phyloP scores from a whole-genome alignment of 2,888 invertebrate genomes.

The Apodemia zela region DNA sequence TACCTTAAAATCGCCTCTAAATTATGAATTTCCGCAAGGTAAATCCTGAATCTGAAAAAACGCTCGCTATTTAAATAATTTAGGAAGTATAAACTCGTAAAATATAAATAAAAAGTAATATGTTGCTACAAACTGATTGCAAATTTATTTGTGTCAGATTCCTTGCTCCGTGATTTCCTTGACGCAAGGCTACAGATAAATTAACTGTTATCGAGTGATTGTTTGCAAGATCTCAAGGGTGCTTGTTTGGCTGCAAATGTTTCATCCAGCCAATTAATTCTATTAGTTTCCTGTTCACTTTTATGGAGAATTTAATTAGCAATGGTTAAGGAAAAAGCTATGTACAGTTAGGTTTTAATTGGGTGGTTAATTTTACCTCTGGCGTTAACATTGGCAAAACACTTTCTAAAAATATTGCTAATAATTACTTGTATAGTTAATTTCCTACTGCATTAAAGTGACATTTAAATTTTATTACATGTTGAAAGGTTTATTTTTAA shows the following conservation, averaged over 20 bases:
- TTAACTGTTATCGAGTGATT: slow-evolving; percentile 20
- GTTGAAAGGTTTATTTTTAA: too few species aligned
- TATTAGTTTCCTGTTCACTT: slow-evolving; percentile 4
- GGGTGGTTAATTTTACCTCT: not conserved
- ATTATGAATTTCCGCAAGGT: too few species aligned
- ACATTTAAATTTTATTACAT: too few species aligned
- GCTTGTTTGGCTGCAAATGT: slow-evolving; percentile 1
- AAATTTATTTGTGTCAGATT: slow-evolving; percentile 9
- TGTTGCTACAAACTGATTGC: not conserved
- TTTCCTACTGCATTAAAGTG: too few species aligned
- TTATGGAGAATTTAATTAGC: slow-evolving; percentile 1
- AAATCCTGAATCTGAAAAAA: too few species aligned
- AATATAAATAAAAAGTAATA: not conserved
- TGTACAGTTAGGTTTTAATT: not conserved
- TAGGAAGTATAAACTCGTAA: not conserved
- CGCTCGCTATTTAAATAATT: not conserved
- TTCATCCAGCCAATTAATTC: slow-evolving; percentile 14
- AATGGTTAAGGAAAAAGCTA: not conserved
- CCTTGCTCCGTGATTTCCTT: slow-evolving; percentile 5
- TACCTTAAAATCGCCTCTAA: too few species aligned
- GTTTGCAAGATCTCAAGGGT: slow-evolving; percentile 19
- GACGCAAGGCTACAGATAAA: slow-evolving; percentile 15
- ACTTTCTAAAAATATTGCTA: too few species aligned
- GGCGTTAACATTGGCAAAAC: not conserved
- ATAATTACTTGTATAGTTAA: too few species aligned